phyloP scores from a whole-genome alignment of 1,140 invertebrate genomes.

The Dendrolimus kikuchii region DNA sequence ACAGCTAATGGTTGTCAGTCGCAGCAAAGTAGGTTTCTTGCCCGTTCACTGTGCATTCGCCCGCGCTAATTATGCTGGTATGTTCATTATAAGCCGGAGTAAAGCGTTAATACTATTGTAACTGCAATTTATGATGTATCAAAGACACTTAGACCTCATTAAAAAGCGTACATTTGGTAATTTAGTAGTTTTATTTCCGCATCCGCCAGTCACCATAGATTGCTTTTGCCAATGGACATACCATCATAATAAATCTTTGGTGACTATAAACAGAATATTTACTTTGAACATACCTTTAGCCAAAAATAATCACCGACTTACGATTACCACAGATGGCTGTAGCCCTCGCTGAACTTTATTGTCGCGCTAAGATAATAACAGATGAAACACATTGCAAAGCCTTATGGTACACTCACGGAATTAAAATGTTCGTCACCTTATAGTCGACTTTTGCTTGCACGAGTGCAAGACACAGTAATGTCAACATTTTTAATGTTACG shows the following conservation, averaged over 20 bases:
- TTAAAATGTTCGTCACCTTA: too few relatives aligned
- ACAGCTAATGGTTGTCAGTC: constrained; percentile 12
- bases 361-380: too few relatives aligned
- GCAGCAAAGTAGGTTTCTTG: constrained; percentile 17
- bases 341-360: too few relatives aligned
- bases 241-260: constrained; percentile 41
- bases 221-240: constrained; percentile 47
- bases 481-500: too few relatives aligned
- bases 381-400: too few relatives aligned
- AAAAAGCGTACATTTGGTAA: constrained; percentile 58
- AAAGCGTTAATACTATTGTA: constrained; percentile 27
- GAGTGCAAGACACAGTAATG: too few relatives aligned
- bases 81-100: constrained; percentile 48
- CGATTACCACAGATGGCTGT: too few relatives aligned
- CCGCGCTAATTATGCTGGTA: constrained; percentile 46
- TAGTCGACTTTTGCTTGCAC: too few relatives aligned
- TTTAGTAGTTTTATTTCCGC: constrained; percentile 58
- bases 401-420: too few relatives aligned
- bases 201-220: constrained; percentile 18
- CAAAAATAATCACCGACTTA: too few relatives aligned
- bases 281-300: too few relatives aligned
- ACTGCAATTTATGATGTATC: constrained; percentile 48
- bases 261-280: constrained; percentile 14
- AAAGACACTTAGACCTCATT: constrained; percentile 61
- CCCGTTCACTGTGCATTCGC: constrained; percentile 13